These are phyloP conservation scores for Salticus scenicus DNA, from an alignment of 2,888 invertebrate genomes.

Conservation along the genomic window DNA sequence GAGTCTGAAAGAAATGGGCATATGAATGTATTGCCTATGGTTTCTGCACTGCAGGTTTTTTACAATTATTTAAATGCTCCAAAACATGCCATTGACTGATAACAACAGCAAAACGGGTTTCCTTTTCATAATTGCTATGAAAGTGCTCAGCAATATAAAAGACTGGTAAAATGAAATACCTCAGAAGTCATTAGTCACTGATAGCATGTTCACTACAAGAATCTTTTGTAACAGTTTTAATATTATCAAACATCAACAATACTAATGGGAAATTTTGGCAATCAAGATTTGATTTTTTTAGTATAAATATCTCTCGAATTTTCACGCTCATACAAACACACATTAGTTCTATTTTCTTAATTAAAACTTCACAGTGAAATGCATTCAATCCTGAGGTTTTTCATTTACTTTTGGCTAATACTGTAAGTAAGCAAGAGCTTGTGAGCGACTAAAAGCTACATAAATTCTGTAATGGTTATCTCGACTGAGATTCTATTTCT, in stretches of 20 bases:
- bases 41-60: constrained; percentile 18
- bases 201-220: neutral
- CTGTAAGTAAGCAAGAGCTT: constrained; percentile 49
- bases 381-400: constrained; percentile 30
- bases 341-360: no score
- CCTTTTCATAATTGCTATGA: constrained; percentile 21
- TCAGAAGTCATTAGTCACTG: constrained; percentile 21
- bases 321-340: no score
- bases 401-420: constrained; percentile 51
- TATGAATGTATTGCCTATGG: constrained; percentile 18
- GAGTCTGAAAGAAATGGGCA: constrained; percentile 32
- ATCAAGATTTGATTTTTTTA: neutral
- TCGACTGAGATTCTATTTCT: constrained; percentile 67
- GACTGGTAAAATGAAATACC: constrained; percentile 44
- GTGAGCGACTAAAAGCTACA: constrained; percentile 36
- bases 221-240: neutral
- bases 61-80: constrained; percentile 19
- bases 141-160: constrained; percentile 49
- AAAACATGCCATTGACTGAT: constrained; percentile 31
- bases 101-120: constrained; percentile 34
- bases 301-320: no score
- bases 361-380: no score
- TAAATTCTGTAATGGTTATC: constrained; percentile 53
- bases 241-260: constrained; percentile 33
- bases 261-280: neutral